Percentiles rank a stretch among this genome's conserved stretches.
Conservation (phyloP, 2,113 vertebrate species). For the Grammomys dolichurus region DNA sequence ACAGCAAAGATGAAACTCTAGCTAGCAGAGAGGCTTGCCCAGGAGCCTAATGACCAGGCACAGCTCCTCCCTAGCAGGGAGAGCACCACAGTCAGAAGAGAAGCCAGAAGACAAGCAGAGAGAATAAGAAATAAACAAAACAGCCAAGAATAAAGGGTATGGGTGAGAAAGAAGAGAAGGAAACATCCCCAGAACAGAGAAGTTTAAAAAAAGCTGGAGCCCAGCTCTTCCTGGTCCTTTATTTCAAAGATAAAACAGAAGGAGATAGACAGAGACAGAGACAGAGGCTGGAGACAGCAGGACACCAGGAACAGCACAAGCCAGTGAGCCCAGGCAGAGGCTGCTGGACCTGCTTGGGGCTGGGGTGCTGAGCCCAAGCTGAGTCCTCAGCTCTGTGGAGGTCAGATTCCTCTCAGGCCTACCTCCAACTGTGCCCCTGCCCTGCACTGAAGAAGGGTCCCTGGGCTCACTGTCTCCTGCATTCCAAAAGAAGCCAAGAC, state of each 20-base stretch:
- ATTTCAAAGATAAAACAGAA: neutral
- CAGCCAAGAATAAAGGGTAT: neutral
- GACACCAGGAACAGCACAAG: too few species aligned
- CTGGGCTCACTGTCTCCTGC: rapidly evolving
- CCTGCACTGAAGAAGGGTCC: neutral
- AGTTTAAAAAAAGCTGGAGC: neutral
- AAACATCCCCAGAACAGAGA: too few species aligned
- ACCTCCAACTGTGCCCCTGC: neutral
- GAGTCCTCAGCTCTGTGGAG: neutral
- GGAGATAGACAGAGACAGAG: neutral
- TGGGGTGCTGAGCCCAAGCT: neutral
- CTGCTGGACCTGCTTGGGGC: neutral
- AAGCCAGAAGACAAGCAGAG: neutral
- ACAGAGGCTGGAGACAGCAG: neutral
- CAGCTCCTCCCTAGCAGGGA: neutral
- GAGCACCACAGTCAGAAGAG: neutral
- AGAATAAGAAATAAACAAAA: neutral
- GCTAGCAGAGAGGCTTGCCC: rapidly evolving
- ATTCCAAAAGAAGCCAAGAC: rapidly evolving
- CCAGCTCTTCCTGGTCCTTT: neutral
- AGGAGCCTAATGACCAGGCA: neutral
- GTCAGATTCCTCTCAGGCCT: neutral
- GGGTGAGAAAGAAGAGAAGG: neutral
- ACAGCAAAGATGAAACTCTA: neutral
- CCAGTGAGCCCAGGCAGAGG: neutral